Evolutionary conservation across 2,113 vertebrate species (phyloP).

Genomic region (Falcunculus frontatus): DNA sequence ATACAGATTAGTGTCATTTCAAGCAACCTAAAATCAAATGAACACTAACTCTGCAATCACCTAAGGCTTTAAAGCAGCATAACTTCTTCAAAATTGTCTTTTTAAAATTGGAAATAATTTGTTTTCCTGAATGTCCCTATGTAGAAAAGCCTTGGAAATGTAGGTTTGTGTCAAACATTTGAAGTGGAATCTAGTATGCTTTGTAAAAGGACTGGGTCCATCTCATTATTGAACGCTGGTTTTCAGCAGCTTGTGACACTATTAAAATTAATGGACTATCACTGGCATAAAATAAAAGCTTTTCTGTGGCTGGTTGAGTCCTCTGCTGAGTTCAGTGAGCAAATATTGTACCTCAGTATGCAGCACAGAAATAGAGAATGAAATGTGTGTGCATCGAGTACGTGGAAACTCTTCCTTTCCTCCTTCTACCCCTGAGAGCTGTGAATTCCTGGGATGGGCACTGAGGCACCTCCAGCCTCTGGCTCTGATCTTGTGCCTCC

Average conservation of each 20-base stretch:
- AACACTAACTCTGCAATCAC: not conserved
- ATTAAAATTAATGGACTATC: not conserved
- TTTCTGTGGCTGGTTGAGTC: not conserved
- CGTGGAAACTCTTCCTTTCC: not conserved
- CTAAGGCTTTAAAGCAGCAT: not conserved
- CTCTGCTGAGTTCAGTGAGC: not conserved
- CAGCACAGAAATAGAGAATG: not conserved
- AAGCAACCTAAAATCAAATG: not conserved
- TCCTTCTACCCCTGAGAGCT: accelerated
- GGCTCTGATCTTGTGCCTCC: not conserved
- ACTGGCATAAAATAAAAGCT: constrained; percentile 17
- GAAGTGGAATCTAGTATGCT: not conserved
- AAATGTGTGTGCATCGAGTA: not conserved
- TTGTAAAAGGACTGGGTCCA: not conserved
- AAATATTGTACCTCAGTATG: not conserved
- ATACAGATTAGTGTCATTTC: not conserved
- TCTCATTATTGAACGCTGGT: not conserved
- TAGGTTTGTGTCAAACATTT: not conserved
- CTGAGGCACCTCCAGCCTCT: not conserved
- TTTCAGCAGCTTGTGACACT: not conserved
- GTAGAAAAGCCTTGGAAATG: not conserved
- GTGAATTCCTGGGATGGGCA: not conserved
- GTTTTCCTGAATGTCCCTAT: not conserved
- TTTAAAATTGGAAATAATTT: not conserved
- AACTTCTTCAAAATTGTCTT: not conserved